Conservation (phyloP, 2,113 vertebrate genomes). For the Tricholaema leucomelas region DNA sequence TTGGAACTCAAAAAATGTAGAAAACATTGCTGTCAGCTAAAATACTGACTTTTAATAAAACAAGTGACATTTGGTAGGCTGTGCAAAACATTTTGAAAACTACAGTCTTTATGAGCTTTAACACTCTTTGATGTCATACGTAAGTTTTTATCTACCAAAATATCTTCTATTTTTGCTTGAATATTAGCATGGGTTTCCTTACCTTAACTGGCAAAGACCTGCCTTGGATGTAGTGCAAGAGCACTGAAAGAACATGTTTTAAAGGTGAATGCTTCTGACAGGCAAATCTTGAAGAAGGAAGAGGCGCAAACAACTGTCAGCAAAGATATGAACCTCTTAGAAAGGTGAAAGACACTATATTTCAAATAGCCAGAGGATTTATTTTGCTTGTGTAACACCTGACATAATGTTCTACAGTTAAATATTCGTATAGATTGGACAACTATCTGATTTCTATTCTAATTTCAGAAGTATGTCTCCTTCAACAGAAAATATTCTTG, state of each 20-base stretch:
- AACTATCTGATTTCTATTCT: not conserved
- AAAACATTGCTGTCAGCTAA: not conserved
- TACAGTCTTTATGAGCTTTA: not conserved
- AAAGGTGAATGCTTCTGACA: not conserved
- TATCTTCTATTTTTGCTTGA: not conserved
- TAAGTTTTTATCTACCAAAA: not conserved
- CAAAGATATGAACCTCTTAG: not conserved
- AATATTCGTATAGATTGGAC: not conserved
- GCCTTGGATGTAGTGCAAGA: not conserved
- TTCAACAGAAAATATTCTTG: accelerated
- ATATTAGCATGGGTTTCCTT: not conserved
- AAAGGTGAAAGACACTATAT: not conserved
- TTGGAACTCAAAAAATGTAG: not conserved
- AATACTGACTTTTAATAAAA: not conserved
- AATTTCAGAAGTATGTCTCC: not conserved
- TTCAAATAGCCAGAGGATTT: not conserved
- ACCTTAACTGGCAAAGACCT: not conserved
- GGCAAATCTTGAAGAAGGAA: not conserved
- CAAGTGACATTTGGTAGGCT: not conserved
- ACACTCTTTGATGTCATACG: not conserved
- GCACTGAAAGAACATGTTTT: not conserved
- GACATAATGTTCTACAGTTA: not conserved
- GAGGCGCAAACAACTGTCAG: not conserved
- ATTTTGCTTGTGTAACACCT: not conserved
- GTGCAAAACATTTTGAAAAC: not conserved